These are phyloP conservation scores for Podocnemis expansa DNA, from an alignment of 2,113 vertebrate species.

Conservation along the genomic window DNA sequence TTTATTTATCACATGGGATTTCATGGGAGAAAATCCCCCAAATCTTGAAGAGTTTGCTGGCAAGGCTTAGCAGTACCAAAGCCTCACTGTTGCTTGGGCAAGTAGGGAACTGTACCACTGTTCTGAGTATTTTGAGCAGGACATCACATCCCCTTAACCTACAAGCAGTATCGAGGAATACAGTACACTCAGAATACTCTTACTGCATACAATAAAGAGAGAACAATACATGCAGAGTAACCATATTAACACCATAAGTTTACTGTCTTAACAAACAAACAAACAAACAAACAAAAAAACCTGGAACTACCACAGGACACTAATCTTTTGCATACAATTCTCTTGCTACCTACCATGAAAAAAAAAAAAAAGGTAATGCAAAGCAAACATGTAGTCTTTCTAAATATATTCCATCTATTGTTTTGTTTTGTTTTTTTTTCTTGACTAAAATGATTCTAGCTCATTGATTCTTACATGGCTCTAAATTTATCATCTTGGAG, in stretches of 20 bases:
- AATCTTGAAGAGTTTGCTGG: neutral
- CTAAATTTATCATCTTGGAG: neutral
- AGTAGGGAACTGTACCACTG: neutral
- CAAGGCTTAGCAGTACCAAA: neutral
- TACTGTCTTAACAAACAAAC: neutral
- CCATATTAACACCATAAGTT: neutral
- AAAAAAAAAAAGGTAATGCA: fast-evolving
- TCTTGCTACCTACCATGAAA: fast-evolving
- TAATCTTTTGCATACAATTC: neutral
- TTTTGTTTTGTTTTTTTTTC: neutral
- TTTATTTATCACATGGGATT: too few species aligned
- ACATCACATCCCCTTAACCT: neutral
- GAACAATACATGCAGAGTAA: neutral
- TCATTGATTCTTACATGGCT: neutral
- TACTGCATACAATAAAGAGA: neutral
- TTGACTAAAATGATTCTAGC: neutral
- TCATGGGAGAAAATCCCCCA: too few species aligned
- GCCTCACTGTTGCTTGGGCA: neutral
- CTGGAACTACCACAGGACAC: neutral
- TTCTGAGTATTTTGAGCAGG: neutral
- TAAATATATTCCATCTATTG: neutral
- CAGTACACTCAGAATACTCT: neutral
- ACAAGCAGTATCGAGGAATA: neutral
- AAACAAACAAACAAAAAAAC: too few species aligned
- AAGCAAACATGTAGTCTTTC: neutral